Base-by-base conservation (phyloP, 1,140 invertebrate species). In the Drosophila ogumai region DNA sequence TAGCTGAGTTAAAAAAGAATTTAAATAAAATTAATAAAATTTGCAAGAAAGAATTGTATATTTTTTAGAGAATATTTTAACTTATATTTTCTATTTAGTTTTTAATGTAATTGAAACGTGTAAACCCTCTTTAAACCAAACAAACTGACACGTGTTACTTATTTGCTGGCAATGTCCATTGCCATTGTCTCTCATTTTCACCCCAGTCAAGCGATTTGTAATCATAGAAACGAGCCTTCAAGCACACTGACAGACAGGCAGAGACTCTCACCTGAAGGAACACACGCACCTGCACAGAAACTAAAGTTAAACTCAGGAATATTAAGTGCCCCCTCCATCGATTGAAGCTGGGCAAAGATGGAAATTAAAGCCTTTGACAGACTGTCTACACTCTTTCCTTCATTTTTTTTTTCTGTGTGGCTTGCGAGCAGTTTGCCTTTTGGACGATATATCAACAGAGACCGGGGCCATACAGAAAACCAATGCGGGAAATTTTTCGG, bases 151-250 rank as follows among this genome's bases (percentile, higher is more conserved):
- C 32, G 25, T 57, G 50, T 59, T 54, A 58, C 47, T 75, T 44
- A 46, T 59, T 68, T 60, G 47, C 19, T 44, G 49, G 22, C 25
- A 38, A 31, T 52, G 36, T 44, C 13, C 52, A 61, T 54, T 58
- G 19, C 32, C 49, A 46, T 60, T 38, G 52, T 55, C 52, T 55
- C 19, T 74, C 32, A 49, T 66, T 72, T 36, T 38, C 32, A 19
- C 41, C 13, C 36, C 38, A 43, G 47, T 74, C 55, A 65, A 78
- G 41, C 74, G 63, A 60, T 75, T 82, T 82, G 80, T 40, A 74
- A 78, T 81, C 67, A 72, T 55, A 54, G 58, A 66, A 81, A 64
- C 65, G 49, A 40, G 22, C 44, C 55, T 71, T 47, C 15, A 32
- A 36, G 55, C 56, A 40, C 44, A 22, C 66, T 31, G 41, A 25